These are phyloP conservation scores for Biston betularia DNA, from an alignment of 2,888 invertebrate species.

Conservation along the genomic window DNA sequence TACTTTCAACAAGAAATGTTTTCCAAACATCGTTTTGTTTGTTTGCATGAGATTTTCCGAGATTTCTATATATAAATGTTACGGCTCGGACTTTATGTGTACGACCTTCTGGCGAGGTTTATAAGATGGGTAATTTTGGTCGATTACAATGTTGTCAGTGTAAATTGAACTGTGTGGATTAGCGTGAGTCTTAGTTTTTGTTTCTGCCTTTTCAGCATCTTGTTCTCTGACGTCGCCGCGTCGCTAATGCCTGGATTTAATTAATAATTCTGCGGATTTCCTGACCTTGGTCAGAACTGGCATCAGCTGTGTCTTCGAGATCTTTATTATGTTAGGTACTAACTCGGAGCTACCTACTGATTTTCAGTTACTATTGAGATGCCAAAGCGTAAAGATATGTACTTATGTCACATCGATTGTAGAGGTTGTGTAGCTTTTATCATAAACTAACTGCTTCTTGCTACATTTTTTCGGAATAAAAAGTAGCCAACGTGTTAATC, in stretches of 20 bases:
- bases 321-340: slow-evolving; percentile 26
- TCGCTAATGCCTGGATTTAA: slow-evolving; percentile 25
- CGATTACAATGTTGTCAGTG: slow-evolving; percentile 14
- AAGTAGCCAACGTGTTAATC: too few relatives aligned
- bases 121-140: slow-evolving; percentile 7
- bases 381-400: too few relatives aligned
- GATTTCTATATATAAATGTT: slow-evolving; percentile 55
- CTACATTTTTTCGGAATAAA: too few relatives aligned
- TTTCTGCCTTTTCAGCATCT: neutral
- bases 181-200: too few relatives aligned
- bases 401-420: too few relatives aligned
- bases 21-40: slow-evolving; percentile 31
- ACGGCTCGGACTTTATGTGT: slow-evolving; percentile 35
- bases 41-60: slow-evolving; percentile 36
- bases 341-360: neutral
- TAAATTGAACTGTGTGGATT: neutral
- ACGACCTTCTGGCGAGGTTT: slow-evolving; percentile 30
- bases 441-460: too few relatives aligned
- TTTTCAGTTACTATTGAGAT: neutral
- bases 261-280: slow-evolving; percentile 34
- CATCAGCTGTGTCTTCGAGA: slow-evolving; percentile 16
- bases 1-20: slow-evolving; percentile 32
- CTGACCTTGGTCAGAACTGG: slow-evolving; percentile 32
- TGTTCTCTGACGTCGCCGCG: slow-evolving; percentile 19
- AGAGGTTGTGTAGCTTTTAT: too few relatives aligned